Percentiles rank a stretch among this genome's conserved stretches.
Conservation (phyloP, 2,888 invertebrate species). For the Magallana nippona region DNA sequence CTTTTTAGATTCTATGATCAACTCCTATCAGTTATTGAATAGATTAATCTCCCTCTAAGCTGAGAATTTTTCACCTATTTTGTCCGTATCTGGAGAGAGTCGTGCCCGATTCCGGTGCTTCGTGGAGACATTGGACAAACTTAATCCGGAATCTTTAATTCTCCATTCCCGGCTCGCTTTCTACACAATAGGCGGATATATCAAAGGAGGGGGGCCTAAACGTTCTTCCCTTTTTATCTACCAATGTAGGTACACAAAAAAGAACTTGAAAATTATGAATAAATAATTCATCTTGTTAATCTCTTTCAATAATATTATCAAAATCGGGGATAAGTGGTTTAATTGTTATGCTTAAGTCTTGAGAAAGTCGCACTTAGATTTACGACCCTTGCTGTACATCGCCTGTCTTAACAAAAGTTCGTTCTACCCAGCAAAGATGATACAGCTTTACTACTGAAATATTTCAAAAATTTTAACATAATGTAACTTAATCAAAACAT, state of each 20-base stretch:
- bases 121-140: conserved; percentile 8
- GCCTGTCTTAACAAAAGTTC: not conserved
- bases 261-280: conserved; percentile 20
- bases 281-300: conserved; percentile 21
- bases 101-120: not conserved
- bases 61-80: conserved; percentile 38
- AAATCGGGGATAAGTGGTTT: conserved; percentile 4
- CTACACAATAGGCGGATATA: conserved; percentile 1
- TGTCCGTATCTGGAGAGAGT: conserved; percentile 19
- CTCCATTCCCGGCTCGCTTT: not conserved
- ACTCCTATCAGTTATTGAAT: conserved; percentile 38
- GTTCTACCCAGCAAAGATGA: not conserved
- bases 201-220: not conserved
- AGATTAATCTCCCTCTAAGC: conserved; percentile 36
- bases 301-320: conserved; percentile 3
- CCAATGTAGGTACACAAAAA: conserved; percentile 12
- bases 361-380: not conserved
- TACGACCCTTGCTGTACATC: not conserved
- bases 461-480: conserved; percentile 4
- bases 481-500: not conserved
- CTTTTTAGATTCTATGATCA: conserved; percentile 40
- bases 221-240: not conserved
- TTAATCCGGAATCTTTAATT: conserved; percentile 25
- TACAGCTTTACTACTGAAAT: not conserved
- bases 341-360: not conserved